Conservation (phyloP, 2,888 invertebrate genomes). For the Saturnia pavonia region DNA sequence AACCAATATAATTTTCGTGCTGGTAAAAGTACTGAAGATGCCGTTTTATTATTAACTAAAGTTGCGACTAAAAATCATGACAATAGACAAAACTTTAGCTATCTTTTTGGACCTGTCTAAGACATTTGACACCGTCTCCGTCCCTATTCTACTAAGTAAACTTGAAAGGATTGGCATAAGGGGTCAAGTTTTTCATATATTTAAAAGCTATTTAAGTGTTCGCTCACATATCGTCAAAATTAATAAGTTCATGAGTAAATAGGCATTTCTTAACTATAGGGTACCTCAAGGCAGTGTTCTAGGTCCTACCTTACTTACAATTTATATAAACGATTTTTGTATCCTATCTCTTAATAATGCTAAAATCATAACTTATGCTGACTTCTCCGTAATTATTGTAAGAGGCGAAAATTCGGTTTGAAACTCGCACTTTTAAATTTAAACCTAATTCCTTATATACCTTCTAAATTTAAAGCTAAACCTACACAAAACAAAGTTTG, state of each 20-base stretch:
- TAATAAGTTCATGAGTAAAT: background rate
- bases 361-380: too few species aligned
- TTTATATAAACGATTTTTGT: too few species aligned
- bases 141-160: background rate
- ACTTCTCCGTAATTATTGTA: too few species aligned
- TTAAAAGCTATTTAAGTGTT: conserved; percentile 1
- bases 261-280: background rate
- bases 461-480: too few species aligned
- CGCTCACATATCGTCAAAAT: conserved; percentile 22
- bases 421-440: too few species aligned
- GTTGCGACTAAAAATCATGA: too few species aligned
- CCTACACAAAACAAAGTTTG: too few species aligned
- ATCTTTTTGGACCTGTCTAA: background rate
- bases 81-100: background rate
- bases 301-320: too few species aligned
- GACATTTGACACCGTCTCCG: background rate
- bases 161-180: background rate
- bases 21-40: conserved; percentile 15
- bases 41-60: conserved; percentile 2
- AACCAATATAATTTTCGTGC: background rate
- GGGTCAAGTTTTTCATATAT: background rate
- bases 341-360: too few species aligned
- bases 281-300: background rate
- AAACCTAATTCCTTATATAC: too few species aligned
- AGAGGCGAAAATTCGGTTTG: too few species aligned